Conservation (phyloP, 1,140 invertebrate genomes). For the Zaprionus capensis region DNA sequence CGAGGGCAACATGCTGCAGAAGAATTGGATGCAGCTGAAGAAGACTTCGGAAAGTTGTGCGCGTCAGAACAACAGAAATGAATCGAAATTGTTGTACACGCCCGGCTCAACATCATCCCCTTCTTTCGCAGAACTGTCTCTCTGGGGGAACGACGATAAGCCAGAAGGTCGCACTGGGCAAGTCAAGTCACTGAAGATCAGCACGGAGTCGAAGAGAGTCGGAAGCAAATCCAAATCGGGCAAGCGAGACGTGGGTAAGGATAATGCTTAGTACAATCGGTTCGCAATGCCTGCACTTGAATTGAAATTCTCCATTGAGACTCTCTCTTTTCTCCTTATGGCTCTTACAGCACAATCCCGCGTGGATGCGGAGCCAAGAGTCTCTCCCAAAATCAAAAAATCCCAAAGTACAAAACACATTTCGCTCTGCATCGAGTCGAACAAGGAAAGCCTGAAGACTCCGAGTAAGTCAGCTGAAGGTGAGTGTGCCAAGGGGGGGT, state of each 20-base stretch:
- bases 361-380: neutral
- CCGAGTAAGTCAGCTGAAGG: neutral
- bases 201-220: neutral
- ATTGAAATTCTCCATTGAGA: too few species aligned
- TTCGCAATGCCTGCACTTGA: neutral
- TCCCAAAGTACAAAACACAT: neutral
- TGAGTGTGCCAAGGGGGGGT: too few species aligned
- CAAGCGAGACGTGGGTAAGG: conserved; percentile 12
- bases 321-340: neutral
- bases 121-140: conserved; percentile 38
- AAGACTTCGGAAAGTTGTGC: conserved; percentile 58
- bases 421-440: conserved; percentile 6
- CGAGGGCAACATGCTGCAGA: conserved; percentile 55
- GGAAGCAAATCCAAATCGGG: neutral
- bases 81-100: conserved; percentile 7
- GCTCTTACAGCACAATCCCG: neutral
- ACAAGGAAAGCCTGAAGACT: neutral
- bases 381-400: neutral
- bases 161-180: neutral
- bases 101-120: conserved; percentile 21
- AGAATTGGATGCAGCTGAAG: conserved; percentile 58
- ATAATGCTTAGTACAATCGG: neutral
- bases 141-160: neutral
- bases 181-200: neutral
- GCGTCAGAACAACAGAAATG: conserved; percentile 32